Conservation (phyloP, 2,113 vertebrate genomes). For the Tetrao urogallus region DNA sequence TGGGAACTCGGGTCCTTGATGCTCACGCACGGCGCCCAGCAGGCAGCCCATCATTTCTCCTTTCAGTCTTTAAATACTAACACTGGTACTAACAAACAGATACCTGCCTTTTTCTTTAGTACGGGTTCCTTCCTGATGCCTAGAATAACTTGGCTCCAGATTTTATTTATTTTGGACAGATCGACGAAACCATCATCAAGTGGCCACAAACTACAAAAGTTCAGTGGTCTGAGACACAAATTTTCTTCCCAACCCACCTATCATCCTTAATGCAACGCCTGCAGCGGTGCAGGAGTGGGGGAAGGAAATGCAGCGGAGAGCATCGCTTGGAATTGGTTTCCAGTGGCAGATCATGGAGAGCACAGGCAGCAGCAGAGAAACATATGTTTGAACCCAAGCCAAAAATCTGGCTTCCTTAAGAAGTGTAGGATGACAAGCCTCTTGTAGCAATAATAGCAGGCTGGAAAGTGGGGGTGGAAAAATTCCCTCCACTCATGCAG, state of each 20-base stretch:
- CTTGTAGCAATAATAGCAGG: conserved; percentile 54
- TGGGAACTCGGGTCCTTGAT: conserved; percentile 53
- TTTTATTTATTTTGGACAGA: not conserved
- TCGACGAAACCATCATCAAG: conserved; percentile 3
- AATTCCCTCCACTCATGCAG: conserved; percentile 23
- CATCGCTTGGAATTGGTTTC: conserved; percentile 20
- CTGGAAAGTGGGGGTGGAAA: conserved; percentile 50
- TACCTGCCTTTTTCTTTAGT: not conserved
- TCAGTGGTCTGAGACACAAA: not conserved
- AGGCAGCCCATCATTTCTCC: conserved; percentile 27
- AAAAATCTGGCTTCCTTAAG: conserved; percentile 67
- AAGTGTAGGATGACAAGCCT: conserved; percentile 59
- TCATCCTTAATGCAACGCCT: not conserved
- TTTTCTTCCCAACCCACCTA: not conserved
- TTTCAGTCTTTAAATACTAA: conserved; percentile 52
- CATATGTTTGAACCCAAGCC: conserved; percentile 62
- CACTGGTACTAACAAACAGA: conserved; percentile 8
- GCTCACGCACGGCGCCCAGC: conserved; percentile 23
- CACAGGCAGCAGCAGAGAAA: conserved; percentile 57
- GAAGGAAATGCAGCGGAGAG: not conserved
- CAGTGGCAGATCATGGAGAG: conserved; percentile 48
- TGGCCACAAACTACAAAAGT: not conserved
- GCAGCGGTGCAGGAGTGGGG: not conserved
- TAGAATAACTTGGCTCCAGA: not conserved
- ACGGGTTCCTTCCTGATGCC: not conserved